Percentiles rank a stretch among this genome's conserved stretches.
phyloP scores from a whole-genome alignment of 2,113 vertebrate species.

The Lasiurus borealis region DNA sequence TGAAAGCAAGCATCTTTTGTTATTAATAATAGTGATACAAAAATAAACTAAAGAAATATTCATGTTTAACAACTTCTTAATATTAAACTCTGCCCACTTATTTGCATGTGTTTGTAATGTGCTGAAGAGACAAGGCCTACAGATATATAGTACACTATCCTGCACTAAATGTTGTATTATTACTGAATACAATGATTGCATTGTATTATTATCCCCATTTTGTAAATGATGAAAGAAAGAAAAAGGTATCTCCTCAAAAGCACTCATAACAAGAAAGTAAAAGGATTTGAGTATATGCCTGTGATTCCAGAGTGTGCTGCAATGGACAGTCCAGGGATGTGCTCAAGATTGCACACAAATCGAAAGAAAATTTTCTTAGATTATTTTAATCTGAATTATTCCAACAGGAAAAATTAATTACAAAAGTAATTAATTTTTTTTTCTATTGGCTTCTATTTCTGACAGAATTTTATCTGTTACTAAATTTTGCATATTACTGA shows the following conservation, averaged over 20 bases:
- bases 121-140: not conserved
- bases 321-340: rapidly evolving
- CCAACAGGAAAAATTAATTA: not conserved
- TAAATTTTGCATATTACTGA: not conserved
- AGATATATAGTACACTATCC: not conserved
- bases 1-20: not conserved
- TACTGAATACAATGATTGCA: not conserved
- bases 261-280: not conserved
- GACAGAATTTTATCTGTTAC: not conserved
- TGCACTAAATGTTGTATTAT: not conserved
- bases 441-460: not conserved
- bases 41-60: not conserved
- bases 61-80: not conserved
- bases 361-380: not conserved
- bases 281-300: not conserved
- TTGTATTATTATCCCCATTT: not conserved
- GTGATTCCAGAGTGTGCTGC: not conserved
- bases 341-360: not conserved
- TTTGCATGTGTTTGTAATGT: not conserved
- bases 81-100: not conserved
- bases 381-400: not conserved
- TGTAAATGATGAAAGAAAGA: not conserved
- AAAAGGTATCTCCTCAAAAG: not conserved
- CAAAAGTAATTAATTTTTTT: not conserved
- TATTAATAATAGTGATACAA: not conserved